phyloP scores from a whole-genome alignment of 2,888 invertebrate species.

The Lithophane ornitopus region DNA sequence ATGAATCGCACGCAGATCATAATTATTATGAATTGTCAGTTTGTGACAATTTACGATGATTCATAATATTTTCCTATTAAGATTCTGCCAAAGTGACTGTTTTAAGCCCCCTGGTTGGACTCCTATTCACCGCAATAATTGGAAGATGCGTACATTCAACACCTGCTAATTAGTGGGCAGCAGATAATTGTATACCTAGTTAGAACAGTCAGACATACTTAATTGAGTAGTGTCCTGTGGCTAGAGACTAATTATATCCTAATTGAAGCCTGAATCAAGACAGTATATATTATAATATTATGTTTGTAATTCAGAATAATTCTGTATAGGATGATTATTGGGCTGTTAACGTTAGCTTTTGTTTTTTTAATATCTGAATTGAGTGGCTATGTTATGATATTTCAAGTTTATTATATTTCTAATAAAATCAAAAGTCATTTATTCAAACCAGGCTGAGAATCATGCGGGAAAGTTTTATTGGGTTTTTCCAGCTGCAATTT shows the following conservation, averaged over 20 bases:
- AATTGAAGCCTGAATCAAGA: slow-evolving; percentile 19
- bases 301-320: slow-evolving; percentile 8
- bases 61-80: no score
- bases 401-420: no score
- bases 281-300: neutral
- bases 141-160: slow-evolving; percentile 22
- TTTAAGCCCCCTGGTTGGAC: no score
- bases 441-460: no score
- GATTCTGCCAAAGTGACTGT: no score
- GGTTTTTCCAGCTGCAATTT: no score
- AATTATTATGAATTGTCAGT: no score
- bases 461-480: no score
- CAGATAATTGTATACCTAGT: slow-evolving; percentile 22
- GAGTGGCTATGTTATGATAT: neutral
- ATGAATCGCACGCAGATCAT: no score
- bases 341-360: neutral
- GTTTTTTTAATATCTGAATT: neutral
- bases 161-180: slow-evolving; percentile 20
- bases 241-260: slow-evolving; percentile 22
- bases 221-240: slow-evolving; percentile 43
- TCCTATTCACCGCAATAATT: slow-evolving; percentile 23
- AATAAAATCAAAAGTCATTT: no score
- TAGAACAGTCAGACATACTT: slow-evolving; percentile 19
- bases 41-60: no score
- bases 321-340: neutral